Base-by-base conservation (phyloP, 2,797 vertebrate species). In the Enteromius radiatus region DNA sequence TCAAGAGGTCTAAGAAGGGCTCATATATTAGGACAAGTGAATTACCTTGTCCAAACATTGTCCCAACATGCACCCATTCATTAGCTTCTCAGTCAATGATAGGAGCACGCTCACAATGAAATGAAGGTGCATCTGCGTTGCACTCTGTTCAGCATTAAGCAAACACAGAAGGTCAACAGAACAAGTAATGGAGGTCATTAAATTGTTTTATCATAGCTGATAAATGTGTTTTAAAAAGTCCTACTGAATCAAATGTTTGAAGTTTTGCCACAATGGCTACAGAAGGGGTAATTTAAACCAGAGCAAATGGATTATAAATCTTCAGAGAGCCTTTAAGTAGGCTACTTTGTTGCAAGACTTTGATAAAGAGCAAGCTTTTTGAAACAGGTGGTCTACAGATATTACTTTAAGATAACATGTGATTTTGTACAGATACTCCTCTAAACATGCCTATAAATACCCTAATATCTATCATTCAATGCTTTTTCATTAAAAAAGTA, bases 31-130 rank as follows among this genome's bases (percentile, higher is more conserved):
- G 5, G 61, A 79, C 11, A 31, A 69, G 73, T 86, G 79, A 88
- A 85, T 84, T 84, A 86, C 67, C 81, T 80, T 85, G 76, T 87
- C 59, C 36, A 85, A 87, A 86, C 78, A 78, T 61, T 87, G 83
- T 74, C 80, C 84, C 76, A 86, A 74, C 74, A 49, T 82, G 83
- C 49, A 79, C 84, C 65, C 54, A 69, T 87, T 78, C 45, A 85
- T 87, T 75, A 83, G 65, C 36, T 54, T 33, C 10, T 79, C 56
- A 67, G 80, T 67, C 52, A 85, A 15, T 49, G 71, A 81, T 80
- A 49, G 74, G 54, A 70, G 64, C 69, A 63, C 10, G n/a, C 23
- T 47, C 23, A 17, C 23, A 67, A 19, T 74, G 15, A 65, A 81
- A 76, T 43, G 19, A 76, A 82, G 77, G 67, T 69, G 63, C 1